Conservation (phyloP, 1,140 invertebrate species). For the Drosophila virilis region DNA sequence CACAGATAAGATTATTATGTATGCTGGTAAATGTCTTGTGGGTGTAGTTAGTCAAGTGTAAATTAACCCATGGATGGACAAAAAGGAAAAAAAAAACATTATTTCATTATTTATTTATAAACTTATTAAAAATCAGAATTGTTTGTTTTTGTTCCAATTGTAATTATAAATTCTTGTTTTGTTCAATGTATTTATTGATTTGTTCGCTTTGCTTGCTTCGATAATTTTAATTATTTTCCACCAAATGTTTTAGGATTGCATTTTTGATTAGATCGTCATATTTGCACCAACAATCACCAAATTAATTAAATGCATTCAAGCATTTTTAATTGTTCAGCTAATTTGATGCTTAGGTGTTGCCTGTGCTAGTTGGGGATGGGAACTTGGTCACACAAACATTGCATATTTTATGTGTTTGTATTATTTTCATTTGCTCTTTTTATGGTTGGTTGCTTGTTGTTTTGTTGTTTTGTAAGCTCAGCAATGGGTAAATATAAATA, state of each 20-base stretch:
- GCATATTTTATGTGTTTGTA: conserved; percentile 65
- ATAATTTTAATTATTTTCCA: conserved; percentile 76
- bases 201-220: conserved; percentile 38
- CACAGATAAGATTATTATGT: too few species aligned
- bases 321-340: conserved; percentile 81
- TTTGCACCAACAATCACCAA: conserved; percentile 70
- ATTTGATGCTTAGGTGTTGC: conserved; percentile 56
- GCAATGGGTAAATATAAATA: conserved; percentile 6
- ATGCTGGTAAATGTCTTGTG: too few species aligned
- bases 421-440: conserved; percentile 20
- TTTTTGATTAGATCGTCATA: conserved; percentile 76
- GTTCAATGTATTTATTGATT: conserved; percentile 43
- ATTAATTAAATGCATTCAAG: conserved; percentile 82
- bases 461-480: conserved; percentile 19
- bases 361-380: not conserved
- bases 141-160: conserved; percentile 38
- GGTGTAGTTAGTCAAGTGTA: too few species aligned
- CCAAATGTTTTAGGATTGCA: conserved; percentile 63
- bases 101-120: conserved; percentile 67
- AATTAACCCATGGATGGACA: too few species aligned
- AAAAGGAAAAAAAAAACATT: too few species aligned
- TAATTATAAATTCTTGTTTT: conserved; percentile 37
- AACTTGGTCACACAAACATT: conserved; percentile 36
- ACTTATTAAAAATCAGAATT: conserved; percentile 57
- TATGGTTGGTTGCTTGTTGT: conserved; percentile 31